phyloP scores from a whole-genome alignment of 2,888 invertebrate species.

The Sclerodermus sp. region DNA sequence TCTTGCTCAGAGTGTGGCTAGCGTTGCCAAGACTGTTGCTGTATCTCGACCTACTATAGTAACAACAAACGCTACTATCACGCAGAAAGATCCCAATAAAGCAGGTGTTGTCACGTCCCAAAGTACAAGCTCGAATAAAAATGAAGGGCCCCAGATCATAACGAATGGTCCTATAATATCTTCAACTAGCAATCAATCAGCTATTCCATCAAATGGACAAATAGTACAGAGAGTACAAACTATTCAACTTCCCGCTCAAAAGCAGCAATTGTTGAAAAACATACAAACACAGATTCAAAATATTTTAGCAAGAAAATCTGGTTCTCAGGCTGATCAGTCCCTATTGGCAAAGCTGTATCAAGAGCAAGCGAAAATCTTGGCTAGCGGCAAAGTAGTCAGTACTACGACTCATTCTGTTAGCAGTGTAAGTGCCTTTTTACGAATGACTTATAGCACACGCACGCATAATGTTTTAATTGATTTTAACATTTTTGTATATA shows the following conservation, averaged over 20 bases:
- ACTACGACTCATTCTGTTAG: constrained; percentile 41
- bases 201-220: constrained; percentile 45
- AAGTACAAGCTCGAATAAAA: constrained; percentile 42
- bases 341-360: constrained; percentile 65
- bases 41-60: constrained; percentile 38
- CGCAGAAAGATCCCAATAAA: constrained; percentile 38
- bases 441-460: not conserved
- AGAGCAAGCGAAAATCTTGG: constrained; percentile 72
- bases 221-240: constrained; percentile 68
- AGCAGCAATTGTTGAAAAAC: constrained; percentile 64
- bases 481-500: constrained; percentile 13
- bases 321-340: constrained; percentile 62
- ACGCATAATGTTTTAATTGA: too few relatives aligned
- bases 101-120: constrained; percentile 36
- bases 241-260: constrained; percentile 73
- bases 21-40: constrained; percentile 39
- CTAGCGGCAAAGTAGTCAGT: constrained; percentile 68
- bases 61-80: constrained; percentile 29
- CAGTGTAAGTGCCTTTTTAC: constrained; percentile 35
- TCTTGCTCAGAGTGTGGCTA: constrained; percentile 35
- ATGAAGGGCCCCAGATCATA: constrained; percentile 38
- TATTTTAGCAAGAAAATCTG: constrained; percentile 61
- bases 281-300: constrained; percentile 67
- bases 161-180: constrained; percentile 39
- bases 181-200: constrained; percentile 33